These are phyloP conservation scores for Mamestra configurata DNA, from an alignment of 1,140 invertebrate genomes.

Conservation along the genomic window DNA sequence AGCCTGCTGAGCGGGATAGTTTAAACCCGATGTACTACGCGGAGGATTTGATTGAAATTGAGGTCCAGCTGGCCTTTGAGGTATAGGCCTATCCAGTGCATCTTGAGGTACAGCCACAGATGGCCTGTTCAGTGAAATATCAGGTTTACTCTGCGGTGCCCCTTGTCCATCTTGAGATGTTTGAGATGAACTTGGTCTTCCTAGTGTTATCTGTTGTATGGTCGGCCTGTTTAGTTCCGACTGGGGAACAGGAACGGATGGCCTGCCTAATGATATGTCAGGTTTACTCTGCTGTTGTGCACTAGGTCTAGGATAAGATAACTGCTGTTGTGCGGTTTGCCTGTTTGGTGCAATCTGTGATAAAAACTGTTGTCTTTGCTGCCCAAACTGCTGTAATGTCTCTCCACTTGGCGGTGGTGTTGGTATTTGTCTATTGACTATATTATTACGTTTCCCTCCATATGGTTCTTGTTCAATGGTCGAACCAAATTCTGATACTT, in stretches of 20 bases:
- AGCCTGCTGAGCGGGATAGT: not conserved
- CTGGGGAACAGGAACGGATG: not conserved
- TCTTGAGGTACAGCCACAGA: not conserved
- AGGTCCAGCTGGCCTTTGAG: not conserved
- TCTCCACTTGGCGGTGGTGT: not conserved
- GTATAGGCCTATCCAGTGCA: not conserved
- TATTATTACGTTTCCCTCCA: not conserved
- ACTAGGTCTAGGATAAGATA: not conserved
- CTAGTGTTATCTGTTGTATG: not conserved
- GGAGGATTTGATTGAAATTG: not conserved
- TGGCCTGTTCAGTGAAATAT: not conserved
- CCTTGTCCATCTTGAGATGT: not conserved
- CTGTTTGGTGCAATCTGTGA: not conserved
- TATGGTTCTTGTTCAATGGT: slow-evolving; percentile 2
- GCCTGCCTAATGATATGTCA: not conserved
- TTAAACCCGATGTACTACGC: not conserved
- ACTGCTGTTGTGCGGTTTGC: not conserved
- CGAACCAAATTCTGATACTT: not conserved
- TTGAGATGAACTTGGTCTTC: not conserved
- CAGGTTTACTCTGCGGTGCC: not conserved
- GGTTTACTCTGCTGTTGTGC: not conserved
- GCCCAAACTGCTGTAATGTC: not conserved
- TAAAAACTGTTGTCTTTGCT: not conserved
- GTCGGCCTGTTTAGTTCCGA: not conserved
- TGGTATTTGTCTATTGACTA: not conserved